Evolutionary conservation across 2,888 invertebrate species (phyloP).

Genomic region (Desoria tigrina): DNA sequence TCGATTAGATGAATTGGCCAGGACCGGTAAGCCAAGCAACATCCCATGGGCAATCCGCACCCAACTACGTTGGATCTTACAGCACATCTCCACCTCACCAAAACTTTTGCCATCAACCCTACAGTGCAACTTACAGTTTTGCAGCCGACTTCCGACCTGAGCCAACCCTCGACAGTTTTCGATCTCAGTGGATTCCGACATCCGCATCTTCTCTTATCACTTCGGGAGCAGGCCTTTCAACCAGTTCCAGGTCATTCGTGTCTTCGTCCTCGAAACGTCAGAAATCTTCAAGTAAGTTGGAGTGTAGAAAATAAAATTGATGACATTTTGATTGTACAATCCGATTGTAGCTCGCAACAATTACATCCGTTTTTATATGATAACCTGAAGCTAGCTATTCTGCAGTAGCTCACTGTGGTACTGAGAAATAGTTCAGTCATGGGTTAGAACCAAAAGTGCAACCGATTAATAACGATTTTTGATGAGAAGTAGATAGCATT

Average conservation of each 20-base stretch:
- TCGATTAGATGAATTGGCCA: constrained; percentile 71
- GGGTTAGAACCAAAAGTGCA: too few species aligned
- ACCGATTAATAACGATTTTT: too few species aligned
- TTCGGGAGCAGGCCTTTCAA: constrained; percentile 27
- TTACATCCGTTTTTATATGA: too few species aligned
- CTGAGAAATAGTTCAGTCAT: too few species aligned
- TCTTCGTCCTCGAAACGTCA: constrained; percentile 41
- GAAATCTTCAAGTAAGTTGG: constrained; percentile 39
- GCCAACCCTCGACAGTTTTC: constrained; percentile 56
- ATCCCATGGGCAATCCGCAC: constrained; percentile 62
- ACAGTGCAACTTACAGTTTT: constrained; percentile 78
- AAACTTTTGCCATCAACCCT: constrained; percentile 58
- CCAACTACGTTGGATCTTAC: constrained; percentile 55
- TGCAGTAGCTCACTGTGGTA: too few species aligned
- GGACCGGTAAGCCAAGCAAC: constrained; percentile 52
- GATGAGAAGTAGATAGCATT: too few species aligned
- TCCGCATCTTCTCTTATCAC: constrained; percentile 50
- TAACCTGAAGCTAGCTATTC: too few species aligned
- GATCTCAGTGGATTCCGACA: constrained; percentile 50
- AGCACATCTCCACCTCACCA: constrained; percentile 42
- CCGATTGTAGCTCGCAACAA: too few species aligned
- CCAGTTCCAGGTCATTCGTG: constrained; percentile 34
- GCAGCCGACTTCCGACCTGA: constrained; percentile 75
- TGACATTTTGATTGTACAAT: neutral
- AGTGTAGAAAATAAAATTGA: neutral